Evolutionary conservation across 1,140 invertebrate species (phyloP), one percentile per base, ranked within the genome.

Genomic region (Panagrolaimus sp.): DNA sequence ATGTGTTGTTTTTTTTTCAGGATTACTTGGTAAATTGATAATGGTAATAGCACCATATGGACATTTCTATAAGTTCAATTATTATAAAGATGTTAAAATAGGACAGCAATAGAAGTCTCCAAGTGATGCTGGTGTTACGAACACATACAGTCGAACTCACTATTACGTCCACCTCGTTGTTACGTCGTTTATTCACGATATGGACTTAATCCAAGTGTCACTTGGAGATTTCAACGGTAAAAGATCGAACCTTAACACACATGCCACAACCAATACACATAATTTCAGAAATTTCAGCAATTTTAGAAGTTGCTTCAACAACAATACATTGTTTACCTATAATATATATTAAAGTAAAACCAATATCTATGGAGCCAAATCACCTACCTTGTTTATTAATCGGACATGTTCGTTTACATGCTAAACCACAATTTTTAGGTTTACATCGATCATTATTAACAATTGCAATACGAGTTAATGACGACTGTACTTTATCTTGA

Each of bases 211-310:
- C n/a, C n/a, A n/a, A n/a, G n/a, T n/a, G n/a, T n/a, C n/a, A n/a
- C n/a, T n/a, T n/a, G n/a, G n/a, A n/a, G n/a, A n/a, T n/a, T n/a
- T n/a, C n/a, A n/a, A n/a, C n/a, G n/a, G n/a, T n/a, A n/a, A n/a
- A n/a, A n/a, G n/a, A n/a, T n/a, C n/a, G n/a, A n/a, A 88, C 87
- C 84, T 89, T 90, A 2, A 89, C 86, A 88, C 96, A 99, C 81
- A 99, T 99, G 90, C 96, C 95, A 87, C 96, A 98, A 82, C 95
- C 96, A 83, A 99, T 99, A 84, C 96, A 99, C 0, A 99, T 86
- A 84, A 97, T 93, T 86, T 99, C 96, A 69, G 95, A 98, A 80
- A 99, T 96, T 57, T 90, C 89, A 63, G 96, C 93, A 75, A 98
- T 95, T 87, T 98, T 98, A 78, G 92, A 92, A 38, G 92, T 93